Conservation (phyloP, 2,113 vertebrate species). For the Pipa parva region DNA sequence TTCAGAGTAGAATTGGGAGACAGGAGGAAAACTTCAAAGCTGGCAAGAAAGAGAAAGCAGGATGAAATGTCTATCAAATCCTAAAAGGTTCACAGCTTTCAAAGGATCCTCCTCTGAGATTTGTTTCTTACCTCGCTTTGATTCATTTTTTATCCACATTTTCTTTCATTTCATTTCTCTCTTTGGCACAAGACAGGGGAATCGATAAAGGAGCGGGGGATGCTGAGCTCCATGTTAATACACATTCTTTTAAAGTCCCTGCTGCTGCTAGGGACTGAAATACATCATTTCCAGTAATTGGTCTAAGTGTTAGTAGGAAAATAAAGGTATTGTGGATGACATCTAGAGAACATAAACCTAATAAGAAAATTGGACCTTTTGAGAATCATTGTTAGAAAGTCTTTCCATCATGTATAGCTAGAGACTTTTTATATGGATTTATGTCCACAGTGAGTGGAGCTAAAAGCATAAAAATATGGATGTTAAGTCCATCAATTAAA, state of each 20-base stretch:
- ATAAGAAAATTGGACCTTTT: neutral
- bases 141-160: conserved; percentile 56
- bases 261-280: conserved; percentile 13
- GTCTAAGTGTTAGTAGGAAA: conserved; percentile 4
- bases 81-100: conserved; percentile 45
- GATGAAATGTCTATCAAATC: conserved; percentile 43
- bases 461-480: too few relatives aligned
- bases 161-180: conserved; percentile 55
- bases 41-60: conserved; percentile 42
- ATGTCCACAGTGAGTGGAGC: too few relatives aligned
- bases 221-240: conserved; percentile 26
- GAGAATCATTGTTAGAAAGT: neutral
- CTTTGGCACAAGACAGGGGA: conserved; percentile 35
- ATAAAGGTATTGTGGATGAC: neutral
- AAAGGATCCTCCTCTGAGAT: conserved; percentile 46
- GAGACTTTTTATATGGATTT: too few relatives aligned
- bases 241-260: conserved; percentile 39
- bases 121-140: conserved; percentile 46
- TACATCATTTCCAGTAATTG: conserved; percentile 15
- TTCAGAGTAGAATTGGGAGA: conserved; percentile 15
- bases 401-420: too few relatives aligned
- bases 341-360: neutral
- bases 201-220: conserved; percentile 41
- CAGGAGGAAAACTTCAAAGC: conserved; percentile 36
- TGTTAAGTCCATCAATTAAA: too few relatives aligned